phyloP scores from a whole-genome alignment of 2,797 vertebrate genomes.

The Hydrocynus forskahlii region DNA sequence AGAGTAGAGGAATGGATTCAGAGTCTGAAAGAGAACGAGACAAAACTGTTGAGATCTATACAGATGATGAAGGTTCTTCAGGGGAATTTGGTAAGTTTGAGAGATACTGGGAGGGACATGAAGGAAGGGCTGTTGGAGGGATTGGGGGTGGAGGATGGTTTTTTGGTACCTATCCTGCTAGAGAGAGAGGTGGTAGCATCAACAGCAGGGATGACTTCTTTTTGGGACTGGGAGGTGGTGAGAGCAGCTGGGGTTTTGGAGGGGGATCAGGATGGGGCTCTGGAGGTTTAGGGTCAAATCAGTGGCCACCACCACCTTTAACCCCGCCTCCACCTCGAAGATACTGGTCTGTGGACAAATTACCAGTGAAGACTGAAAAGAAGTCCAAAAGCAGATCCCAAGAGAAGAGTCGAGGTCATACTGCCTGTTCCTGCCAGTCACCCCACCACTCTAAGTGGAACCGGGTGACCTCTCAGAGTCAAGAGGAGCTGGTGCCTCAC shows the following conservation, averaged over 20 bases:
- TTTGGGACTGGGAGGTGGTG: slow-evolving; percentile 71
- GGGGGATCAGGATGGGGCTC: slow-evolving; percentile 74
- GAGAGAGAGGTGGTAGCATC: slow-evolving; percentile 79
- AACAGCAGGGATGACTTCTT: slow-evolving; percentile 79
- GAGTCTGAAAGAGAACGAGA: slow-evolving; percentile 76
- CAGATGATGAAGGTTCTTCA: slow-evolving; percentile 77
- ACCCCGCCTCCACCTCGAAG: slow-evolving; percentile 81
- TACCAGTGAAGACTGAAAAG: slow-evolving; percentile 82
- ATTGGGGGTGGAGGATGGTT: slow-evolving; percentile 84
- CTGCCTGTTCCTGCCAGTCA: slow-evolving; percentile 73
- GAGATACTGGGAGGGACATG: slow-evolving; percentile 82
- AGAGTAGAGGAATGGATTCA: slow-evolving; percentile 69
- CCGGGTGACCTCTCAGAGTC: slow-evolving; percentile 72
- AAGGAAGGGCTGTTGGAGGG: slow-evolving; percentile 77
- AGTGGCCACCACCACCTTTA: slow-evolving; percentile 76
- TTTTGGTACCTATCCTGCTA: slow-evolving; percentile 82
- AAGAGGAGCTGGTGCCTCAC: slow-evolving; percentile 79
- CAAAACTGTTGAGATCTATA: slow-evolving; percentile 75
- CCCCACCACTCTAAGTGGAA: slow-evolving; percentile 79
- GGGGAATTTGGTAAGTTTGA: slow-evolving; percentile 85
- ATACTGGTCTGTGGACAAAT: slow-evolving; percentile 93
- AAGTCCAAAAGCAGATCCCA: slow-evolving; percentile 76
- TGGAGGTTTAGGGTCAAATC: slow-evolving; percentile 65
- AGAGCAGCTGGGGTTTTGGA: slow-evolving; percentile 72
- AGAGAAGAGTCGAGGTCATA: slow-evolving; percentile 72